Evolutionary conservation across 2,113 vertebrate species (phyloP).

Genomic region (Chaetura pelagica): DNA sequence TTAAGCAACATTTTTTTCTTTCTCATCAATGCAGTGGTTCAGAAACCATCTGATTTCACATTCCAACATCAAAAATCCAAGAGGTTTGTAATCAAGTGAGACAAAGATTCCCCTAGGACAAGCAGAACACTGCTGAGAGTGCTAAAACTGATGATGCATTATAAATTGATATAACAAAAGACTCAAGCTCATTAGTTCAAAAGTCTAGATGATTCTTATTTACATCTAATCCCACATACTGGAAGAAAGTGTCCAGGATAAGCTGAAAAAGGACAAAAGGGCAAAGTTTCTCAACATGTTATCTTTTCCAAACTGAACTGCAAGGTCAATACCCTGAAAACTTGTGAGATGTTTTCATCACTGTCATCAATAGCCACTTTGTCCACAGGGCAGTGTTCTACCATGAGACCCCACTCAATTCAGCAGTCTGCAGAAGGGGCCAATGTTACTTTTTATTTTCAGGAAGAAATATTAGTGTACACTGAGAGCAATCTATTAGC

Average conservation of each 20-base stretch:
- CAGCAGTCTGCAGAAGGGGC: neutral
- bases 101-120: neutral
- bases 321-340: constrained; percentile 44
- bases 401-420: neutral
- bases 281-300: constrained; percentile 4
- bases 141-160: neutral
- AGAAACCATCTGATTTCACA: neutral
- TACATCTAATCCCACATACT: neutral
- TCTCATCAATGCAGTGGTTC: neutral
- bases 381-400: neutral
- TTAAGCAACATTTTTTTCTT: neutral
- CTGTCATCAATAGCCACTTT: neutral
- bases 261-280: constrained; percentile 10
- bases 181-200: neutral
- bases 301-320: constrained; percentile 30
- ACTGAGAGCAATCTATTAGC: neutral
- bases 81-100: neutral
- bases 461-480: neutral
- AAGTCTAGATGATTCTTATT: neutral
- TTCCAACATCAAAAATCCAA: neutral
- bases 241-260: neutral
- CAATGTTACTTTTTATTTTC: neutral
- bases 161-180: neutral
- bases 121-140: neutral
- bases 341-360: neutral